Evolutionary conservation across 2,113 vertebrate species (phyloP), one percentile per base, ranked within the genome.

Genomic region (Corapipo altera): DNA sequence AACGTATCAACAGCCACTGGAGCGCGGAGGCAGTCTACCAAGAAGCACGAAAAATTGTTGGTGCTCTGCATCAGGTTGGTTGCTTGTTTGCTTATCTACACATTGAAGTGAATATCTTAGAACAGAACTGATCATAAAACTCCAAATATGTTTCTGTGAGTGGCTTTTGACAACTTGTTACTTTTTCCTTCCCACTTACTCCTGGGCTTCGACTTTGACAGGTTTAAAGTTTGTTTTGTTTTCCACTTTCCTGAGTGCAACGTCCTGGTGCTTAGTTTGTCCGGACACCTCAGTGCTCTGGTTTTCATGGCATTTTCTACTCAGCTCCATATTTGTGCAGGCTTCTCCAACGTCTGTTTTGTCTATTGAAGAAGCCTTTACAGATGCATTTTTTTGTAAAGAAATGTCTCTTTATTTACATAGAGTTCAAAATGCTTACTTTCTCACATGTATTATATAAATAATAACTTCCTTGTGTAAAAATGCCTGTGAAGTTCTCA

Each of bases 41-140:
- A 91, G 99, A 99, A 97, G 91, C 98, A 3, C 98, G 99, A 58
- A 99, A 99, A 96, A 98, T 99, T 17, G 93, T 99, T 0, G 99
- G 99, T 16, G 99, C 99, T 26, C 95, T 99, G 86, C 99, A 99
- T 96, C 99, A 99, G 99, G 99, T 99, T 95, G 22, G 97, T 21
- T 52, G 33, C 27, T 33, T n/a, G 3, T 39, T 82, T 69, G 15
- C 11, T 64, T 70, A 5, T 12, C 48, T 43, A 26, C 46, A 16
- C 5, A 0, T 41, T 37, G n/a, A 39, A 59, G 17, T 28, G 28
- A 32, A 33, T 79, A 5, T 12, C 54, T 37, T 65, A 59, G 23
- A 72, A 15, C 14, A 85, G 30, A 83, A 6, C 8, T 11, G 7
- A 49, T 52, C 35, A 24, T 9, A 57, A 22, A 89, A 65, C 11